Evolutionary conservation across 2,113 vertebrate genomes (phyloP).

Genomic region (Myiopsitta monachus): DNA sequence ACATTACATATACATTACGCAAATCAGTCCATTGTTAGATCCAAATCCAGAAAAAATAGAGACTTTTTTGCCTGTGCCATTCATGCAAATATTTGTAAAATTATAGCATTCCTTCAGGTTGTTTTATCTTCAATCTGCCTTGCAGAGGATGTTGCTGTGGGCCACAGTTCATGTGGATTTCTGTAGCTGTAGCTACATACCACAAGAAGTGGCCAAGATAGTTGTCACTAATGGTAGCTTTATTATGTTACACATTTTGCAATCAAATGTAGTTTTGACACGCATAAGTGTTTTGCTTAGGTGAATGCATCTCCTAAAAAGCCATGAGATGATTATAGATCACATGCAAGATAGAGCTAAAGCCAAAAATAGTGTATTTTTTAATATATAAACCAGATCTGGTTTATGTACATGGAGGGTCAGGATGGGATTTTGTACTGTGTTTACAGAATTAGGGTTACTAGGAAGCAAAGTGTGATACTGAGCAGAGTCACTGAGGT

Average conservation of each 20-base stretch:
- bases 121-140: not conserved
- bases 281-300: not conserved
- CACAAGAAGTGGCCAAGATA: not conserved
- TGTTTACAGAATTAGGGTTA: not conserved
- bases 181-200: not conserved
- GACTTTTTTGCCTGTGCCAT: not conserved
- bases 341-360: not conserved
- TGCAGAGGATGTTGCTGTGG: not conserved
- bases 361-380: not conserved
- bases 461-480: not conserved
- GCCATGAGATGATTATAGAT: not conserved
- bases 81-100: not conserved
- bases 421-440: not conserved
- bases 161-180: not conserved
- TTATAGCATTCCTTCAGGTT: rapidly evolving
- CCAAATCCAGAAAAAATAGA: not conserved
- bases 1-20: not conserved
- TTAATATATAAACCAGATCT: not conserved
- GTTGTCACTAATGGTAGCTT: not conserved
- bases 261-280: not conserved
- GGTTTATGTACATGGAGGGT: not conserved
- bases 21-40: not conserved
- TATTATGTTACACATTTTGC: not conserved
- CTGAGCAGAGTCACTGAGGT: not conserved
- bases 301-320: not conserved